phyloP scores from a whole-genome alignment of 2,888 invertebrate species.

The Dolichopus griseipennis region DNA sequence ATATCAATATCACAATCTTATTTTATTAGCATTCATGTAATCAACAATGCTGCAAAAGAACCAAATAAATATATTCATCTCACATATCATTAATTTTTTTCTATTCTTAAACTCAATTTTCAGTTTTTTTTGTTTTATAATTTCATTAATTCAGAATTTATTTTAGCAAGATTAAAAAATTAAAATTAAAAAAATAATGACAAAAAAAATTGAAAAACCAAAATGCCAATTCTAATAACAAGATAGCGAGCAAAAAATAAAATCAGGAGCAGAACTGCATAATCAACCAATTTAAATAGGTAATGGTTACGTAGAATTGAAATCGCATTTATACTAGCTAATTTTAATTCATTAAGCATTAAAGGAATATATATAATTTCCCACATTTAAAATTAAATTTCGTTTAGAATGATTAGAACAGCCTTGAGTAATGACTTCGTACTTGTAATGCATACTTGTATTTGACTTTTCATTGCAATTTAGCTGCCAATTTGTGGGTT shows the following conservation, averaged over 20 bases:
- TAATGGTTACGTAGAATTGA: background rate
- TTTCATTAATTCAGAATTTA: conserved; percentile 1
- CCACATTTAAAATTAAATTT: background rate
- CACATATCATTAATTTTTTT: conserved; percentile 2
- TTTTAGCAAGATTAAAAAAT: background rate
- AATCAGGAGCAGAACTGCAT: background rate
- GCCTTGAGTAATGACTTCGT: too few relatives aligned
- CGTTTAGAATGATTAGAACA: too few relatives aligned
- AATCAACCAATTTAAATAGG: background rate
- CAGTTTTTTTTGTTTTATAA: background rate
- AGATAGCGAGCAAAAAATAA: background rate
- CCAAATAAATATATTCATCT: background rate
- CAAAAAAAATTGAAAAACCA: background rate
- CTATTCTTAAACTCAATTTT: background rate
- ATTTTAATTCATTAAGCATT: background rate
- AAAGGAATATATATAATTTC: too few relatives aligned
- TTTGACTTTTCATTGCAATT: too few relatives aligned
- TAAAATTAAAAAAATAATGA: background rate
- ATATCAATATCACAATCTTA: background rate
- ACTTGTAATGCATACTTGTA: too few relatives aligned
- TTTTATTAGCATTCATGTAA: too few relatives aligned
- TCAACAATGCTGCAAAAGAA: background rate
- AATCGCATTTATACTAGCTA: background rate
- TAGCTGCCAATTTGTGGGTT: too few relatives aligned
- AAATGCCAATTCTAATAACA: background rate